Percentiles rank a stretch among this genome's conserved stretches.
Evolutionary conservation across 2,797 vertebrate genomes (phyloP).

Genomic region (Alectoris magna): DNA sequence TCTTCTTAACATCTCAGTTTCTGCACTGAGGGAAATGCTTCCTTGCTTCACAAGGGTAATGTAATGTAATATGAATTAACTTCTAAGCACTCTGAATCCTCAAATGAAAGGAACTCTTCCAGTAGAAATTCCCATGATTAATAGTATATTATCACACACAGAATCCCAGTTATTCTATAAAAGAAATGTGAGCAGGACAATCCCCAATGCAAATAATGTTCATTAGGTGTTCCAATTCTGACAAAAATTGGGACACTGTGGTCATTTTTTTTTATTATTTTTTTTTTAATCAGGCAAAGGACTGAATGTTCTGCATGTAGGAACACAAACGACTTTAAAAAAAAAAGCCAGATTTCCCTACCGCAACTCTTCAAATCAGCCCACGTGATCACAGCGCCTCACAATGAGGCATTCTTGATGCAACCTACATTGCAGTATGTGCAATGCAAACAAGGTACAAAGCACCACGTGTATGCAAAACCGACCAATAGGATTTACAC

Average conservation of each 20-base stretch:
- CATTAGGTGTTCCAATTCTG: conserved; percentile 13
- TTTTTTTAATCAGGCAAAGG: neutral
- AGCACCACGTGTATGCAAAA: neutral
- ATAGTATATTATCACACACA: neutral
- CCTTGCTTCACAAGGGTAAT: neutral
- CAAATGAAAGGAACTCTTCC: conserved; percentile 23
- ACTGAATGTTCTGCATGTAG: neutral
- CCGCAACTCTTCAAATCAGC: neutral
- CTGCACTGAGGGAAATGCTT: conserved; percentile 7
- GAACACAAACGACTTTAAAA: neutral
- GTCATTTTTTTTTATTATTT: neutral
- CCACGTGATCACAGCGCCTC: neutral
- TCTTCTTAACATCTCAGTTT: neutral
- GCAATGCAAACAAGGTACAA: neutral
- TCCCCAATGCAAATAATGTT: conserved; percentile 21
- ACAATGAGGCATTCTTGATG: neutral
- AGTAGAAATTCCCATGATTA: conserved; percentile 22
- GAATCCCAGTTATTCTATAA: conserved; percentile 17
- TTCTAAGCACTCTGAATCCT: conserved; percentile 28
- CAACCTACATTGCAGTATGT: neutral
- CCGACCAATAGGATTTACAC: neutral
- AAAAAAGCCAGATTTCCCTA: neutral
- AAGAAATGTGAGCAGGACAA: conserved; percentile 31
- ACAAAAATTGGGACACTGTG: conserved; percentile 32
- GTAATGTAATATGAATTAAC: conserved; percentile 17